Percentiles rank a stretch among this genome's conserved stretches.
phyloP scores from a whole-genome alignment of 1,140 invertebrate species.

The Asbolus verrucosus region DNA sequence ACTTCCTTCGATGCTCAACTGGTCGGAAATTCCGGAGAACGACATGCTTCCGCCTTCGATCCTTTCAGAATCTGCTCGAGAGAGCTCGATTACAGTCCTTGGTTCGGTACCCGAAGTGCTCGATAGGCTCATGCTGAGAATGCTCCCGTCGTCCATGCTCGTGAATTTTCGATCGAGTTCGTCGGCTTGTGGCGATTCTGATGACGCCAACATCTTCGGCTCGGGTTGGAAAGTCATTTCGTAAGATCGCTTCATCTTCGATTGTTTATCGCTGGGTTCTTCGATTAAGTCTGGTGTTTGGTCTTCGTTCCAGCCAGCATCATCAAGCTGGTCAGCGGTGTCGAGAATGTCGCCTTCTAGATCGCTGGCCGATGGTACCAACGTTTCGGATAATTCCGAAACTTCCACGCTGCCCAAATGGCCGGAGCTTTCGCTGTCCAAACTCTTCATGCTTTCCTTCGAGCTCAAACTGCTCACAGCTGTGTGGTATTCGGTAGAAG shows the following conservation, averaged over 20 bases:
- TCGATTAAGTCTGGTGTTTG: too few species aligned
- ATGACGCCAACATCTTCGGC: conserved; percentile 65
- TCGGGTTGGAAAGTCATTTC: conserved; percentile 91
- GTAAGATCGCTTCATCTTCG: conserved; percentile 86
- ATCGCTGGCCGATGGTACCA: conserved; percentile 80
- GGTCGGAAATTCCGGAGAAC: conserved; percentile 68
- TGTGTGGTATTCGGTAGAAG: conserved; percentile 87
- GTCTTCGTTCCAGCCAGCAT: conserved; percentile 67
- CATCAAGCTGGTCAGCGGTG: conserved; percentile 61
- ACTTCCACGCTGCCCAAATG: conserved; percentile 89
- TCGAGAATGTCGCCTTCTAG: conserved; percentile 67
- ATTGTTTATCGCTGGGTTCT: conserved; percentile 66
- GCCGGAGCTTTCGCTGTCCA: conserved; percentile 89
- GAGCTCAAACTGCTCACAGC: conserved; percentile 86
- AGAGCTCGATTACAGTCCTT: conserved; percentile 69
- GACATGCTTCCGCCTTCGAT: conserved; percentile 62
- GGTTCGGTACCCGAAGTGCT: conserved; percentile 69
- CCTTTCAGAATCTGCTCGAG: conserved; percentile 63
- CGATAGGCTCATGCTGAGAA: conserved; percentile 69
- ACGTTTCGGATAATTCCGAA: conserved; percentile 89
- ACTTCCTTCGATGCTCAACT: conserved; percentile 65
- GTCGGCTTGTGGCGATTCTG: conserved; percentile 60
- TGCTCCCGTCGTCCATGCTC: conserved; percentile 71
- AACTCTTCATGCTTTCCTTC: conserved; percentile 87
- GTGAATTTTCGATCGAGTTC: conserved; percentile 66